phyloP scores from a whole-genome alignment of 2,113 vertebrate species.

The Ameiurus melas region DNA sequence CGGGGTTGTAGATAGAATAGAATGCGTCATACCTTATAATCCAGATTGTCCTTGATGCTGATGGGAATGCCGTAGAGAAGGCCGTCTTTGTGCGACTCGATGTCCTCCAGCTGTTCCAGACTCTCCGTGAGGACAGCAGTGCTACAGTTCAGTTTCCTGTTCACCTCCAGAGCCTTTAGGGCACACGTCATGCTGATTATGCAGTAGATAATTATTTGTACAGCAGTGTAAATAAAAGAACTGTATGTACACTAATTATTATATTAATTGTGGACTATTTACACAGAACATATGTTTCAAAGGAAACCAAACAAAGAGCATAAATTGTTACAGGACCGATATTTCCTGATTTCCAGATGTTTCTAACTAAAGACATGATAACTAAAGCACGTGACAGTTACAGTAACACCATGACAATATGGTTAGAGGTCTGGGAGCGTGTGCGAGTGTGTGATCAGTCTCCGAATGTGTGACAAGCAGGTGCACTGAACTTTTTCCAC shows the following conservation, averaged over 20 bases:
- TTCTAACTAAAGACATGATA: no score
- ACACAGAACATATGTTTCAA: no score
- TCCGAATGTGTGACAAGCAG: neutral
- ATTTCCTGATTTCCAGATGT: no score
- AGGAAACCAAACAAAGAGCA: no score
- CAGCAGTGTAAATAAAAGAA: no score
- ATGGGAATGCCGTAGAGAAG: constrained; percentile 85
- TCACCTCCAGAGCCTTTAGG: constrained; percentile 79
- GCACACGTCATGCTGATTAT: constrained; percentile 1
- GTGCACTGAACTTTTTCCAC: constrained; percentile 75
- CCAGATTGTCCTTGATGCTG: constrained; percentile 86
- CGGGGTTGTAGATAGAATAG: no score
- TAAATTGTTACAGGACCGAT: no score
- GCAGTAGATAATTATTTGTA: no score
- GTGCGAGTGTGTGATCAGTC: neutral
- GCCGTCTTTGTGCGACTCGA: constrained; percentile 65
- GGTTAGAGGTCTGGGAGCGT: neutral
- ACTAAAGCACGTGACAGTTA: no score
- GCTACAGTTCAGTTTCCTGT: constrained; percentile 79
- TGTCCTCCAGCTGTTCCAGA: constrained; percentile 73
- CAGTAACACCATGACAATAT: no score
- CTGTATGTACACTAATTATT: no score
- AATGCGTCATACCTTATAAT: constrained; percentile 72
- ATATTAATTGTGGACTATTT: no score
- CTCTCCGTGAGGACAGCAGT: constrained; percentile 78